A percentile compares a stretch with the other conserved stretches of the same genome.
Conservation (phyloP, 1,140 invertebrate species). For the Microvelia longipes region DNA sequence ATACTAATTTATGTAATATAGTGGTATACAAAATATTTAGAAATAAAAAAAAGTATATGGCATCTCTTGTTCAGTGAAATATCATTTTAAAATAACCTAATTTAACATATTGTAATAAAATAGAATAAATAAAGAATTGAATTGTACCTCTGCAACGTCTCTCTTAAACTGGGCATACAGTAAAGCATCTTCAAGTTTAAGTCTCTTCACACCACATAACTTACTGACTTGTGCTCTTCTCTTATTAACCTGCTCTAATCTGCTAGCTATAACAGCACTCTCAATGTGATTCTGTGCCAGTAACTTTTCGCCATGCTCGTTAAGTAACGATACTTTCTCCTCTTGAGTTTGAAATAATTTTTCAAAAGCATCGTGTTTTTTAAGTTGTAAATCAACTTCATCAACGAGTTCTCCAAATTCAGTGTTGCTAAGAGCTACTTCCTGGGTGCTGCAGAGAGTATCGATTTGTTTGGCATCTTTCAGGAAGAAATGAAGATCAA, state of each 20-base stretch:
- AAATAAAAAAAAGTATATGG: no score
- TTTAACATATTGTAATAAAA: no score
- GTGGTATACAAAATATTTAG: no score
- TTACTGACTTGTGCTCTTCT: constrained; percentile 54
- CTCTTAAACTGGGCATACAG: constrained; percentile 78
- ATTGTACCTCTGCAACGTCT: constrained; percentile 69
- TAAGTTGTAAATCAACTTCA: constrained; percentile 69
- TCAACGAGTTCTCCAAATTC: constrained; percentile 54
- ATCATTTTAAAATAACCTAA: no score
- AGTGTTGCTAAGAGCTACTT: constrained; percentile 48
- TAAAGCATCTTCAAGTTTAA: constrained; percentile 58
- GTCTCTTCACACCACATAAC: constrained; percentile 43
- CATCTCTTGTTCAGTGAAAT: no score
- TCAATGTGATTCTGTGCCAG: constrained; percentile 89
- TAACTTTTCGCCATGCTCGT: constrained; percentile 77
- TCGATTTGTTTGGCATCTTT: constrained; percentile 88
- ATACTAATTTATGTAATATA: no score
- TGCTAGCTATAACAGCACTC: constrained; percentile 59
- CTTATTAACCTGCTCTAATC: constrained; percentile 50
- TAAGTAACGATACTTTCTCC: constrained; percentile 67
- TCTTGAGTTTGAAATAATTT: constrained; percentile 69
- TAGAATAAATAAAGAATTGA: no score
- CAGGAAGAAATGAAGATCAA: constrained; percentile 87
- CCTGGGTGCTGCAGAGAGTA: constrained; percentile 72
- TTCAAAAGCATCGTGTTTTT: constrained; percentile 82